Evolutionary conservation across 2,797 vertebrate genomes (phyloP), one percentile per base, ranked within the genome.

Genomic region (Calcarius lapponicus): DNA sequence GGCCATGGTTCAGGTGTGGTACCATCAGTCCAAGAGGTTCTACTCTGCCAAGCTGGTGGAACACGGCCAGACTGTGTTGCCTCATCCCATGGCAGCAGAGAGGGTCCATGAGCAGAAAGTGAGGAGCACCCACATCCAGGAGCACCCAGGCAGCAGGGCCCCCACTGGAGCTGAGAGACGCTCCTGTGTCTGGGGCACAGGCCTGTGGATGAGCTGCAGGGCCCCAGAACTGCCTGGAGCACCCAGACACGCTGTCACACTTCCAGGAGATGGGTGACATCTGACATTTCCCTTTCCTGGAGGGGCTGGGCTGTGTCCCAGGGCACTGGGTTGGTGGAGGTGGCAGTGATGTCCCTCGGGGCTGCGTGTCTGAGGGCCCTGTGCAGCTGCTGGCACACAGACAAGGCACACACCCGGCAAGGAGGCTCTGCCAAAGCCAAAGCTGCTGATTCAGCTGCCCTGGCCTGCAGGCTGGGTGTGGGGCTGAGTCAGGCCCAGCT

Each of bases 401-500:
- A 32, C 54, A 34, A 69, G 57, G 42, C 40, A 64, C 80, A 85
- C 83, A 66, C n/a, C 51, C 25, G 34, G 54, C 24, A 57, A 45
- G 42, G 62, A 90, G 67, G 11, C 32, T 38, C 17, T 86, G 88
- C 34, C 86, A 43, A 12, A 84, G 71, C 24, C 45, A 53, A 61
- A 93, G 38, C 80, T 84, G 86, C 83, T 86, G 88, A 61, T 10
- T 86, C 69, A 90, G 56, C 50, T n/a, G 7, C 6, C 9, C 43
- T 1, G 54, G 88, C 94, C 91, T 70, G 86, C 60, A 64, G 94
- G 86, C 62, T 87, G 66, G 16, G 0, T 6, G 76, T 82, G 82
- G 89, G 51, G 58, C 1, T 94, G 89, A 95, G 84, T 96, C 95
- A 96, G 81, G 84, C 54, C 31, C 80, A 58, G 73, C 65, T 95